phyloP scores from a whole-genome alignment of 2,888 invertebrate species.

The Caenorhabditis sp. region DNA sequence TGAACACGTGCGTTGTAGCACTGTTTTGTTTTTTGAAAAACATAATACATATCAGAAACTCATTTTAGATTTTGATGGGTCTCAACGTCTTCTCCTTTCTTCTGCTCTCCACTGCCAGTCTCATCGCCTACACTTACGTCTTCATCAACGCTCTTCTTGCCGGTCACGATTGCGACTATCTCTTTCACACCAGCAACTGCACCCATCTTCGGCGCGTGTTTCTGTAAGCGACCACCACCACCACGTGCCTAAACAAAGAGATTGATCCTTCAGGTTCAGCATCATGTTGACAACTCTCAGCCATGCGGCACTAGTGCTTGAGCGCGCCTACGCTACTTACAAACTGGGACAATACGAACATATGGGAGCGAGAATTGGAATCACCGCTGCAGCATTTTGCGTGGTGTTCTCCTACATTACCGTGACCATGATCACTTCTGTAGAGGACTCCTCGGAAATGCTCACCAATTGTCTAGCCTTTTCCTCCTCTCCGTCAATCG shows the following conservation, averaged over 20 bases:
- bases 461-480: slow-evolving; percentile 53
- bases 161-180: slow-evolving; percentile 15
- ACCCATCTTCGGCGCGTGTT: slow-evolving; percentile 36
- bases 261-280: slow-evolving; percentile 29
- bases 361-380: slow-evolving; percentile 5
- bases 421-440: neutral
- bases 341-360: slow-evolving; percentile 17
- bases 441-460: slow-evolving; percentile 15
- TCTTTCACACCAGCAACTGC: slow-evolving; percentile 34
- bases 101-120: slow-evolving; percentile 12
- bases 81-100: slow-evolving; percentile 31
- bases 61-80: slow-evolving; percentile 38
- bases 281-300: slow-evolving; percentile 25
- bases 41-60: neutral
- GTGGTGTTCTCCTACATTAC: neutral
- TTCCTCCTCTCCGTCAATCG: slow-evolving; percentile 34
- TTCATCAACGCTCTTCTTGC: slow-evolving; percentile 30
- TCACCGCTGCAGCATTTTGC: neutral
- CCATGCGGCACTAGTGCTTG: slow-evolving; percentile 12
- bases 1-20: too few species aligned
- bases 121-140: slow-evolving; percentile 19
- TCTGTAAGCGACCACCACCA: slow-evolving; percentile 16
- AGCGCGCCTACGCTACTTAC: slow-evolving; percentile 29
- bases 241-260: slow-evolving; percentile 17
- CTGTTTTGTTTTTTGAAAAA: too few species aligned